phyloP scores from a whole-genome alignment of 2,113 vertebrate species.

The Salvelinus namaycush region DNA sequence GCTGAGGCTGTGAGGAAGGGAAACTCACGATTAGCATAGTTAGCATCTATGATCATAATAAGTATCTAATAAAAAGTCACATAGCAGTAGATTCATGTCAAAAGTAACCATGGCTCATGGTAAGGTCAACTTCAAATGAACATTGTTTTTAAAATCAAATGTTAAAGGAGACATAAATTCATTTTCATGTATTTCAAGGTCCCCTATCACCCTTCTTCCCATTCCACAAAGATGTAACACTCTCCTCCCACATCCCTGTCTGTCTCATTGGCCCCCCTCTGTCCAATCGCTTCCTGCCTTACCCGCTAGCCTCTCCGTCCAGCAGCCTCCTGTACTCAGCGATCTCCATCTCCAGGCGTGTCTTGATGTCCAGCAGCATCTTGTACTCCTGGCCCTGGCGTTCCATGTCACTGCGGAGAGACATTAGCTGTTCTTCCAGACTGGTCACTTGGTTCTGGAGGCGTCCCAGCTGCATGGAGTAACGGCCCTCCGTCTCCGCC shows the following conservation, averaged over 20 bases:
- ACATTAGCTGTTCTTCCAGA: conserved; percentile 79
- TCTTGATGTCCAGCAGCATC: conserved; percentile 82
- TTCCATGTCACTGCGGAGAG: conserved; percentile 83
- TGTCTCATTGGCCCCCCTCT: not conserved
- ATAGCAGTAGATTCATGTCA: too few relatives aligned
- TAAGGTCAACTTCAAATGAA: too few relatives aligned
- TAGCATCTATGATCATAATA: too few relatives aligned
- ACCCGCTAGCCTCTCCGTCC: conserved; percentile 81
- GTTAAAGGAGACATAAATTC: not conserved
- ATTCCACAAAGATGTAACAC: not conserved
- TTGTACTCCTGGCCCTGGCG: conserved; percentile 62
- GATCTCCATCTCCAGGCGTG: conserved; percentile 89
- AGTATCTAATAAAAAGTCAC: conserved; percentile 22
- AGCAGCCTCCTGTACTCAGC: conserved; percentile 87
- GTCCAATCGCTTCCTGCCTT: conserved; percentile 5
- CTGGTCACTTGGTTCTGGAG: conserved; percentile 78
- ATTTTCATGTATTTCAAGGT: not conserved
- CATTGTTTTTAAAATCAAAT: not conserved
- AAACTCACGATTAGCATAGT: too few relatives aligned
- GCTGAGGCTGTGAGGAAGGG: not conserved
- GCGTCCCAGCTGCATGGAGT: conserved; percentile 74
- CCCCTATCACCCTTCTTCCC: not conserved
- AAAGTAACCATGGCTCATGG: too few relatives aligned
- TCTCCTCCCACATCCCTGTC: not conserved
- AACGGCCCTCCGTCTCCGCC: conserved; percentile 82